Base-by-base conservation (phyloP, 1,140 invertebrate species). In the Lucilia cuprina region DNA sequence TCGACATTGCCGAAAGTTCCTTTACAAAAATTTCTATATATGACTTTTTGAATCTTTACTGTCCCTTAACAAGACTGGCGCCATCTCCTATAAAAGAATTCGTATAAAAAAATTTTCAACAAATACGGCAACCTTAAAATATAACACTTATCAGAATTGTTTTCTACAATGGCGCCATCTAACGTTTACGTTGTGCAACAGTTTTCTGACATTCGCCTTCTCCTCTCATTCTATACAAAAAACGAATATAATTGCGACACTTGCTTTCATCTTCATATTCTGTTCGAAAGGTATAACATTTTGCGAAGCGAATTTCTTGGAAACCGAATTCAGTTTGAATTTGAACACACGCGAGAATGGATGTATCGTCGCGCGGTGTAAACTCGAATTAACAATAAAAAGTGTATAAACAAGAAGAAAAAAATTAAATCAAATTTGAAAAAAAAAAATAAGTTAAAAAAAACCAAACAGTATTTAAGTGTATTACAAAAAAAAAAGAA, bases 311-410 rank as follows among this genome's bases (percentile, higher is more conserved):
- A 70, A 70, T 70, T 70, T 70, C 65, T 70, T 70, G n/a, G 65
- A 70, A 70, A 70, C 25, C 65, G 65, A 70, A 70, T 70, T 70
- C 9, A 49, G 41, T 80, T 80, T 80, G 47, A 21, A 50, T 50
- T 80, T 80, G 77, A 80, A 80, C 77, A 21, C 77, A 49, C 41
- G 77, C 77, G 77, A 21, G 19, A 21, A 49, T 78, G 41, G 77
- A 80, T 21, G 77, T 49, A 9, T 49, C 41, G 77, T 80, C 34
- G 74, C 77, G 77, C 77, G 77, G 77, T 80, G 77, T 70, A 70
- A 70, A 70, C 7, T 13, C 19, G 65, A 21, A 19, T 70, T 70
- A 21, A 70, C 9, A 70, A 70, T 25, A 70, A 70, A 70, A 21
- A 21, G 65, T 70, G 65, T 70, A 70, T 70, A 70, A 70, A 70